These are phyloP conservation scores for Hemiscyllium ocellatum DNA, from an alignment of 2,113 vertebrate species.

Conservation along the genomic window DNA sequence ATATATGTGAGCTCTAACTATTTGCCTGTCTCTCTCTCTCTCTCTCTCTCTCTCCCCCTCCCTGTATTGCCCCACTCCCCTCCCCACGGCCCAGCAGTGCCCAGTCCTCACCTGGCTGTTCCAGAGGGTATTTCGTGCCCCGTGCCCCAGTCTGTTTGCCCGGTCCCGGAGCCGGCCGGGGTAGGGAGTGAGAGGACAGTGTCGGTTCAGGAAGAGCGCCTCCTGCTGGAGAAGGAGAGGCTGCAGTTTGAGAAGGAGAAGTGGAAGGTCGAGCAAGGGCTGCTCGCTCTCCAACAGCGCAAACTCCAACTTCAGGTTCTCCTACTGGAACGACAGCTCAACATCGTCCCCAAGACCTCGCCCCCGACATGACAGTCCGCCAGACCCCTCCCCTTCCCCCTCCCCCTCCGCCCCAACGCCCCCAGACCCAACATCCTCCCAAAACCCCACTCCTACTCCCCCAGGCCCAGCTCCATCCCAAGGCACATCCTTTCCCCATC, in stretches of 20 bases:
- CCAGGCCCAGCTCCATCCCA: too few relatives aligned
- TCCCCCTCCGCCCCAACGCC: too few relatives aligned
- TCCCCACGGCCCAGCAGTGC: background rate
- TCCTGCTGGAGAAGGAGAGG: background rate
- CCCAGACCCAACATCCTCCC: too few relatives aligned
- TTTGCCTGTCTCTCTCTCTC: background rate
- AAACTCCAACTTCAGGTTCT: background rate
- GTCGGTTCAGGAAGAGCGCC: background rate
- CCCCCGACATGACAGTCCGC: background rate
- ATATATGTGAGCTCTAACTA: constrained; percentile 46
- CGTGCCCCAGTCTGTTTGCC: background rate
- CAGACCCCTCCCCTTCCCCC: too few relatives aligned
- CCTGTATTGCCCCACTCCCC: constrained; percentile 32
- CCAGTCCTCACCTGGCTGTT: constrained; percentile 28
- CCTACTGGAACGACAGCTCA: background rate
- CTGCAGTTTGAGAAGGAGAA: background rate
- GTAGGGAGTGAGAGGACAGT: background rate
- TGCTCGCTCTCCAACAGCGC: background rate
- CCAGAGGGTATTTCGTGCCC: background rate
- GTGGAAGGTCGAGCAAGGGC: background rate
- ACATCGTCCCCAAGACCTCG: background rate
- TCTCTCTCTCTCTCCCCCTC: background rate
- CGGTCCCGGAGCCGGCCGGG: background rate
- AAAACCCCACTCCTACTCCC: too few relatives aligned
- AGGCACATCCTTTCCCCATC: too few relatives aligned